Base-by-base conservation (phyloP, 2,113 vertebrate species). In the Entelurus aequoreus region DNA sequence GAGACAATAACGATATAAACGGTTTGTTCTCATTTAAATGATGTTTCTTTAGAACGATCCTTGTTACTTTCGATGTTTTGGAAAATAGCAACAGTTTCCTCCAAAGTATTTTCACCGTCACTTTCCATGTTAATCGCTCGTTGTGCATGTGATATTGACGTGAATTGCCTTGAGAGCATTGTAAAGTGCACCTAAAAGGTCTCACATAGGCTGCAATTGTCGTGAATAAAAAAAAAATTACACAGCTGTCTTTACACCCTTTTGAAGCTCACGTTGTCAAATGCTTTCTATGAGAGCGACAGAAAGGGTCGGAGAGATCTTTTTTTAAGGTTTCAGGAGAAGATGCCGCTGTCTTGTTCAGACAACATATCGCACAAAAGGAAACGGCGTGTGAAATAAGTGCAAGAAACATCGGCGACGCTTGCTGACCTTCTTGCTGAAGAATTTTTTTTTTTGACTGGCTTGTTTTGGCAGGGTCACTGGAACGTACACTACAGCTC, bases 391-490 rank as follows among this genome's bases (percentile, higher is more conserved):
- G 11, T 16, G 7, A 57, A 57, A 57, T 57, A 44, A 57, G 40
- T 15, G 46, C 21, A 6, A 60, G 28, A 47, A 60, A 42, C 38
- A 15, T 60, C 14, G 7, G 19, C 21, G 36, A 35, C 12, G 48
- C 44, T 60, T 48, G 21, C 46, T 60, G 44, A 60, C 57, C 46
- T 60, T 48, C 15, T 60, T 9, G 10, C n/a, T 10, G 57, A 48
- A 35, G 46, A 60, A 48, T 60, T 38, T 36, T 61, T 61, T 14
- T 19, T 16, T 61, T 47, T 48, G 46, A 48, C 21, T 35, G 21
- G 13, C 44, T 48, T 50, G 47, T 50, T 36, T 49, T 50, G 35
- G 35, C 36, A 61, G 48, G 6, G 8, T 57, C 55, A 44, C 6
- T 44, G 9, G 55, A 21, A 16, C 40, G 3, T 21, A 44, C 16